Base-by-base conservation (phyloP, 2,797 vertebrate species). In the Emys orbicularis region DNA sequence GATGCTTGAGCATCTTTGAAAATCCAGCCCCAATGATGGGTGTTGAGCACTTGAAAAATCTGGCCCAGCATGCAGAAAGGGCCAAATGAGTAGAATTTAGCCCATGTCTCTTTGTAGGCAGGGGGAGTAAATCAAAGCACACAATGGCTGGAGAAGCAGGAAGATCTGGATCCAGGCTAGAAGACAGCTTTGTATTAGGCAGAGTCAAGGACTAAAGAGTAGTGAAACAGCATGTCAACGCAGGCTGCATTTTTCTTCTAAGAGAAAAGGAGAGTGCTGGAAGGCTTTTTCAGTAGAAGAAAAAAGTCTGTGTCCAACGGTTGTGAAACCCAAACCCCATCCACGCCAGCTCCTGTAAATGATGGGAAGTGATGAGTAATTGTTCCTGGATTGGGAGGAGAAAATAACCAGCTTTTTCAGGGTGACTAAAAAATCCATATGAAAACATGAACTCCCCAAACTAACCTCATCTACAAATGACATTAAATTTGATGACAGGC, bases 281-380 rank as follows among this genome's bases (percentile, higher is more conserved):
- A 88, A 72, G 83, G 81, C 56, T 90, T 86, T 93, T 88, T 87
- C 83, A 68, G 56, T 37, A 54, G 41, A 81, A 89, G 47, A 96
- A 80, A 12, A 85, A 2, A 56, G 27, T 27, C 31, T 52, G 59
- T 81, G 88, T 83, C 1, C 0, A 37, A 5, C 86, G 77, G 57
- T 65, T 94, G 77, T 81, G 96, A 96, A 94, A 95, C 74, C 10
- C 89, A 81, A 92, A 93, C 87, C 53, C 21, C 12, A 57, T 89
- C 89, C 81, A 90, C 84, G 53, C 74, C 84, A 94, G 54, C 79
- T 53, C 57, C 74, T 80, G 86, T 79, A 47, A 61, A 54, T 57
- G 86, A 94, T 92, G 79, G 92, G 95, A 96, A 97, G 90, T 11
- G 83, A 92, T 83, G 94, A 97, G 90, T 92, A 95, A 92, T 59